Percentiles rank a stretch among this genome's conserved stretches.
phyloP scores from a whole-genome alignment of 2,113 vertebrate species.

The Phoenicopterus ruber region DNA sequence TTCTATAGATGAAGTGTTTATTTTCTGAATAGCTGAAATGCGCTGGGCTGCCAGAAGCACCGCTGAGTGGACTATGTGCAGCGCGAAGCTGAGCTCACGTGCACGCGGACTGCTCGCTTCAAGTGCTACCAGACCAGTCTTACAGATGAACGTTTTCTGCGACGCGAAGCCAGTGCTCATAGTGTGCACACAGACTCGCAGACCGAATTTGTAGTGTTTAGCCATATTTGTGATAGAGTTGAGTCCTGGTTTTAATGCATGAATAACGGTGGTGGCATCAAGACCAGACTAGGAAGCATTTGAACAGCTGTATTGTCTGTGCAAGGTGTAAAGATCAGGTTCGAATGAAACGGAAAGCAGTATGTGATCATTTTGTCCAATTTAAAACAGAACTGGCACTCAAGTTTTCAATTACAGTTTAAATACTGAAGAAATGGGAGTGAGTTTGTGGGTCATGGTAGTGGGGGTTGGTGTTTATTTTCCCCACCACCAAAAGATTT shows the following conservation, averaged over 20 bases:
- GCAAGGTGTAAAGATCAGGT: neutral
- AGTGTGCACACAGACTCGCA: too few relatives aligned
- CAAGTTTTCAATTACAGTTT: neutral
- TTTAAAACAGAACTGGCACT: neutral
- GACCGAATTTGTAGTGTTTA: neutral
- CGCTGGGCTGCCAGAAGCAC: neutral
- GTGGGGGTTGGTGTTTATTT: neutral
- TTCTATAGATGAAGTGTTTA: neutral
- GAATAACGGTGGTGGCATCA: rapidly evolving
- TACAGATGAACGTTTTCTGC: too few relatives aligned
- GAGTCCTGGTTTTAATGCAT: neutral
- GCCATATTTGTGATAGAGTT: rapidly evolving
- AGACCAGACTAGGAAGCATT: rapidly evolving
- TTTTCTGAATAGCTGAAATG: neutral
- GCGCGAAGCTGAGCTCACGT: neutral
- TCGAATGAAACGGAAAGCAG: rapidly evolving
- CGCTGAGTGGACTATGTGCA: rapidly evolving
- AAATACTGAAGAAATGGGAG: neutral
- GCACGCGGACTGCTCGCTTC: neutral
- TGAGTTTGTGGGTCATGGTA: neutral
- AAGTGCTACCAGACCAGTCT: neutral
- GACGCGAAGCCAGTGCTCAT: rapidly evolving
- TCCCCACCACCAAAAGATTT: neutral
- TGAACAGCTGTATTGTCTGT: neutral
- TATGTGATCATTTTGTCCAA: rapidly evolving